Conservation (phyloP, 2,888 invertebrate genomes). For the Cosmia pyralina region DNA sequence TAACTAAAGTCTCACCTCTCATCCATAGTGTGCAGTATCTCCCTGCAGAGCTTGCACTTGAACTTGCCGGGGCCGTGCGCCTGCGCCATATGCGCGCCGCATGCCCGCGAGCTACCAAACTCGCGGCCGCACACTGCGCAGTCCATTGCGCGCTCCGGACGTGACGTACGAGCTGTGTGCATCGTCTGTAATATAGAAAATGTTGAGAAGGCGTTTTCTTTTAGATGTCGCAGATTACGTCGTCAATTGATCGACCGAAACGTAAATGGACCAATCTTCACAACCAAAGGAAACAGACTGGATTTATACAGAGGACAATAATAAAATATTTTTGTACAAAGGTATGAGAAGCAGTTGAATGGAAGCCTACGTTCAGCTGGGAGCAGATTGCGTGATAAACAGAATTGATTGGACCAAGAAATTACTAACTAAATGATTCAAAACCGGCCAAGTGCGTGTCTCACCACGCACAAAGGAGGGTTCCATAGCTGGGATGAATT, state of each 20-base stretch:
- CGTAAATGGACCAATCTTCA: not conserved
- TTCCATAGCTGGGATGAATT: no score
- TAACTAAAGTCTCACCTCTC: constrained; percentile 78
- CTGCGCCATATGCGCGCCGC: constrained; percentile 81
- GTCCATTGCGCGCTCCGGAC: constrained; percentile 66
- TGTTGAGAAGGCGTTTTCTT: not conserved
- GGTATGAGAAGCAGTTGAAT: not conserved
- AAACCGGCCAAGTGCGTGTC: no score
- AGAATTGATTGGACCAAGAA: not conserved
- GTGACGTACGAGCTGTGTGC: constrained; percentile 68
- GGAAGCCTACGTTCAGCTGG: not conserved
- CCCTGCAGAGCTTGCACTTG: constrained; percentile 86
- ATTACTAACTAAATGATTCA: not conserved
- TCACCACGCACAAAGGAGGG: no score
- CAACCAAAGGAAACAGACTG: not conserved
- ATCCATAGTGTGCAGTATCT: constrained; percentile 84
- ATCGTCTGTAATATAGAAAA: constrained; percentile 69
- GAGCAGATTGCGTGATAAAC: not conserved
- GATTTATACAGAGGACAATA: not conserved
- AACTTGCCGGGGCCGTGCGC: constrained; percentile 86
- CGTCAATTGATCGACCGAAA: no score
- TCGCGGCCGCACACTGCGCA: constrained; percentile 80
- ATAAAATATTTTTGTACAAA: not conserved
- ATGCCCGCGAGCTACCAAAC: constrained; percentile 80
- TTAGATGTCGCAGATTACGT: no score